Conservation (phyloP, 2,797 vertebrate genomes). For the Ciconia nigra region DNA sequence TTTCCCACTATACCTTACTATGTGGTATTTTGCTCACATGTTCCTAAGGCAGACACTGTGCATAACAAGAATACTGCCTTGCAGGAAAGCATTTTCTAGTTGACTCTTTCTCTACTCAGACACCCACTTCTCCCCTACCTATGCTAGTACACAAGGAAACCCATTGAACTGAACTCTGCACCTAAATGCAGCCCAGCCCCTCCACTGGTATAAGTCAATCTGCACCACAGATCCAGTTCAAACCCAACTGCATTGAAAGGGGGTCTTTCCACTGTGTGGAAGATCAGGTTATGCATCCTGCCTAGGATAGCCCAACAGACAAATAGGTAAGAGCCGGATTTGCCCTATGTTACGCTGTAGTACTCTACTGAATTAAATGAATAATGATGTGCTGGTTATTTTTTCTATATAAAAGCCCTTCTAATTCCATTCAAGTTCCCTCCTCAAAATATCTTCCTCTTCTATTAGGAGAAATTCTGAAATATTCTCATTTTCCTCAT, state of each 20-base stretch:
- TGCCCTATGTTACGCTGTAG: not conserved
- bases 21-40: not conserved
- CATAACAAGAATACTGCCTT: not conserved
- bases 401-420: not conserved
- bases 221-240: not conserved
- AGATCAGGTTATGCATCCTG: not conserved
- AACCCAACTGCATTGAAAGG: not conserved
- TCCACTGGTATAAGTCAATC: not conserved
- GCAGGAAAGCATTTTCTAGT: not conserved
- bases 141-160: not conserved
- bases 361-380: not conserved
- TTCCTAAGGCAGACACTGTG: not conserved
- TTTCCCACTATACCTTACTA: not conserved
- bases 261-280: not conserved
- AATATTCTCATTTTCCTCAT: conserved; percentile 27
- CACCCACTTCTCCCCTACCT: not conserved
- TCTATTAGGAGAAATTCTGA: not conserved
- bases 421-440: not conserved
- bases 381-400: not conserved
- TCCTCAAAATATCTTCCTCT: not conserved
- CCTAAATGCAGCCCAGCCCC: not conserved
- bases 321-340: not conserved
- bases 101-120: not conserved
- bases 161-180: not conserved
- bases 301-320: not conserved